Conservation (phyloP, 2,113 vertebrate species). For the Brachyistius frenatus region DNA sequence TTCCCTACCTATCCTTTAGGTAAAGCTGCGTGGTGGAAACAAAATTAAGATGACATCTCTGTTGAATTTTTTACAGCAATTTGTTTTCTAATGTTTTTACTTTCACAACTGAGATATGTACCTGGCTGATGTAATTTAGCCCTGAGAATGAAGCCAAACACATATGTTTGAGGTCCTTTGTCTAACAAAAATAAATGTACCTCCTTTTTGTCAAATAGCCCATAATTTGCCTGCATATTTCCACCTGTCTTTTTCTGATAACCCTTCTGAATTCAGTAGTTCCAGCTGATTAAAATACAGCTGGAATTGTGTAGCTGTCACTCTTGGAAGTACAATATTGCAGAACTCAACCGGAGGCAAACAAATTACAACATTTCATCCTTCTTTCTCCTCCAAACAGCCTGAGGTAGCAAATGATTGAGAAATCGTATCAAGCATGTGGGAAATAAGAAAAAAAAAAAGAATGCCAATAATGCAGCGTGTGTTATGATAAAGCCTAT, state of each 20-base stretch:
- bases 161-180: neutral
- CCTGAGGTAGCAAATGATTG: slow-evolving; percentile 5
- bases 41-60: neutral
- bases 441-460: neutral
- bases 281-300: slow-evolving; percentile 11
- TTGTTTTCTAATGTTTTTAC: slow-evolving; percentile 37
- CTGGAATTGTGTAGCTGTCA: slow-evolving; percentile 11
- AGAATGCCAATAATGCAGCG: neutral
- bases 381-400: neutral
- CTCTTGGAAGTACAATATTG: neutral
- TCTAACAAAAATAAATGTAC: neutral
- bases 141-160: neutral
- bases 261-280: slow-evolving; percentile 16
- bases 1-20: neutral
- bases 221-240: slow-evolving; percentile 18
- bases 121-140: neutral
- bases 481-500: too few species aligned
- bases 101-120: slow-evolving; percentile 13
- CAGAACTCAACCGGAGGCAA: slow-evolving; percentile 11
- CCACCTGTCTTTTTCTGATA: slow-evolving; percentile 5
- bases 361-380: slow-evolving; percentile 29
- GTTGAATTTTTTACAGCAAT: neutral
- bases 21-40: neutral
- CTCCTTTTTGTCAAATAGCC: slow-evolving; percentile 16
- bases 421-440: neutral